A percentile compares a stretch with the other conserved stretches of the same genome.
Conservation (phyloP, 2,113 vertebrate species). For the Plestiodon gilberti region DNA sequence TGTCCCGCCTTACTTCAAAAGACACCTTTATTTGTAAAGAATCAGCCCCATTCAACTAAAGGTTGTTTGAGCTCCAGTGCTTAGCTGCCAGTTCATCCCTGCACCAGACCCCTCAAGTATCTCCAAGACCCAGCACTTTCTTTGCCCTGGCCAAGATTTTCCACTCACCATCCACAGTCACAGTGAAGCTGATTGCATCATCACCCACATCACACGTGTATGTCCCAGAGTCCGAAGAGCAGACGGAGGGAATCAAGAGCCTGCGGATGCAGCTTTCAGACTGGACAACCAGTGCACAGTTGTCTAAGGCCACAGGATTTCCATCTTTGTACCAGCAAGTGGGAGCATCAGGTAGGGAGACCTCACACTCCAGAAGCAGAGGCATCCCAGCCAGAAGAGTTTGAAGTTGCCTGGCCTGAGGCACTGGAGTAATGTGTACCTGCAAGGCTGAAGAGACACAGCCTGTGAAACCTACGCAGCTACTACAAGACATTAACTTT, state of each 20-base stretch:
- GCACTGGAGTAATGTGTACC: neutral
- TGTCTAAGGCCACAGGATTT: conserved; percentile 69
- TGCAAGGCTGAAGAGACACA: conserved; percentile 13
- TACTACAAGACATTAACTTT: neutral
- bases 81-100: neutral
- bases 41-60: neutral
- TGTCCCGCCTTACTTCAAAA: neutral
- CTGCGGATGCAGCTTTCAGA: conserved; percentile 70
- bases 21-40: neutral
- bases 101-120: neutral
- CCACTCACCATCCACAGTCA: conserved; percentile 75
- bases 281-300: conserved; percentile 66
- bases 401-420: neutral
- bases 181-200: conserved; percentile 72
- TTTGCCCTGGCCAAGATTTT: neutral
- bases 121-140: neutral
- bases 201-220: conserved; percentile 75
- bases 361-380: conserved; percentile 70
- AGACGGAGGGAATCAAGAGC: conserved; percentile 65
- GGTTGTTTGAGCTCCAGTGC: neutral
- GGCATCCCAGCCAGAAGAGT: conserved; percentile 51
- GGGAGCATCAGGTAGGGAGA: conserved; percentile 67
- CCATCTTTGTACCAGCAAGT: conserved; percentile 76
- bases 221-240: conserved; percentile 66
- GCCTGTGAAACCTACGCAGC: neutral